Percentiles rank a stretch among this genome's conserved stretches.
These are phyloP conservation scores for Epinephelus lanceolatus DNA, from an alignment of 2,113 vertebrate species.

Conservation along the genomic window DNA sequence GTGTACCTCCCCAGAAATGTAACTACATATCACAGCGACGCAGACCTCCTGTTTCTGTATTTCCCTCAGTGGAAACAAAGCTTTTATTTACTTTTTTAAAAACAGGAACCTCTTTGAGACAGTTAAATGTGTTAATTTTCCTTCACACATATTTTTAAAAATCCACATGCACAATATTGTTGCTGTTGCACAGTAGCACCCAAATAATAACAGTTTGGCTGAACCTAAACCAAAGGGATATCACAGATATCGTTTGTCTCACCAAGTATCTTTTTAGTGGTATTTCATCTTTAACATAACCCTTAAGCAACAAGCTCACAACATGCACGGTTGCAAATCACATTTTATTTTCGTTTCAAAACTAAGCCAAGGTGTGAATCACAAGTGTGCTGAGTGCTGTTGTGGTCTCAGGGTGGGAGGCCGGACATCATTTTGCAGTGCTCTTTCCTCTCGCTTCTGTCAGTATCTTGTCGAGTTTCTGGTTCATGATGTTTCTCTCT, in stretches of 20 bases:
- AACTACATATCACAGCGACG: too few species aligned
- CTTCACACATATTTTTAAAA: not conserved
- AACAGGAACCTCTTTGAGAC: too few species aligned
- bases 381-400: not conserved
- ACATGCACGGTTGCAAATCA: not conserved
- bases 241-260: not conserved
- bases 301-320: not conserved
- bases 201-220: not conserved
- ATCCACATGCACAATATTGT: not conserved
- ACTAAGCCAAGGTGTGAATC: slow-evolving; percentile 23
- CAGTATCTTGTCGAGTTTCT: slow-evolving; percentile 60
- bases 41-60: too few species aligned
- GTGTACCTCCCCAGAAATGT: too few species aligned
- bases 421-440: slow-evolving; percentile 45
- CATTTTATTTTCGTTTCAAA: slow-evolving; percentile 7
- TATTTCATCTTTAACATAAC: not conserved
- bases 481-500: slow-evolving; percentile 66
- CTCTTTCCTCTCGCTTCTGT: slow-evolving; percentile 44
- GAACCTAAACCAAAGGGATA: not conserved
- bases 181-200: rapidly evolving
- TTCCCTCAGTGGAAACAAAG: too few species aligned
- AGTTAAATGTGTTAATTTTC: not conserved
- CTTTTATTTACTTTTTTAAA: too few species aligned
- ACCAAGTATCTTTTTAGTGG: not conserved
- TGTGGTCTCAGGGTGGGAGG: slow-evolving; percentile 33